Evolutionary conservation across 2,797 vertebrate species (phyloP).

Genomic region (Thunnus albacares): DNA sequence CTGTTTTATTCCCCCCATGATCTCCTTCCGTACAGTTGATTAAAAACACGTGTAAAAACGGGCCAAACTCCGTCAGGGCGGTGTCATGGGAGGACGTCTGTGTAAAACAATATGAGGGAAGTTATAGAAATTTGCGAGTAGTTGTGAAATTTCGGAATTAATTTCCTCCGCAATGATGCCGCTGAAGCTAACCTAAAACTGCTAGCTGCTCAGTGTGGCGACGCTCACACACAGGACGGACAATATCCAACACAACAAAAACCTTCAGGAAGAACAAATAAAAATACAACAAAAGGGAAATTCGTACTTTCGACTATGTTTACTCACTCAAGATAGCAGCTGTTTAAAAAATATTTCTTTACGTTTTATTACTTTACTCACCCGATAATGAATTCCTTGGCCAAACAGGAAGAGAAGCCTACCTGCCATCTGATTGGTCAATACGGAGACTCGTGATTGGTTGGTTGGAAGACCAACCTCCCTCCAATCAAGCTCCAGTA

Average conservation of each 20-base stretch:
- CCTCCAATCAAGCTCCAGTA: too few relatives aligned
- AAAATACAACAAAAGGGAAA: fast-evolving
- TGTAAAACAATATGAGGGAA: neutral
- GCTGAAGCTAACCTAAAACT: slow-evolving; percentile 56
- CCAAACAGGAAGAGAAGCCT: slow-evolving; percentile 76
- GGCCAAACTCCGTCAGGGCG: neutral
- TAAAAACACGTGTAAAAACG: neutral
- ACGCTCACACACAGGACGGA: slow-evolving; percentile 33
- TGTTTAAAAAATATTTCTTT: neutral
- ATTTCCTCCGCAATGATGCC: neutral
- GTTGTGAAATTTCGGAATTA: neutral
- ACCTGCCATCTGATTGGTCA: slow-evolving; percentile 68
- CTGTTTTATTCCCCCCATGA: slow-evolving; percentile 94
- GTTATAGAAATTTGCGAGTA: neutral
- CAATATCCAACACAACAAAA: slow-evolving; percentile 40
- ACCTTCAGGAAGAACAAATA: neutral
- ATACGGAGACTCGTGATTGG: slow-evolving; percentile 60
- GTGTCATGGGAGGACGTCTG: neutral
- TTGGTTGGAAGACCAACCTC: neutral
- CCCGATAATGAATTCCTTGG: slow-evolving; percentile 51
- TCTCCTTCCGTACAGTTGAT: slow-evolving; percentile 18
- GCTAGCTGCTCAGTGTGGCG: slow-evolving; percentile 64
- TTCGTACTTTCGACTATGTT: fast-evolving
- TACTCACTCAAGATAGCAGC: neutral
- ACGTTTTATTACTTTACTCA: slow-evolving; percentile 55